Percentiles rank a stretch among this genome's conserved stretches.
phyloP scores from a whole-genome alignment of 2,888 invertebrate genomes.

The Phengaris arion region DNA sequence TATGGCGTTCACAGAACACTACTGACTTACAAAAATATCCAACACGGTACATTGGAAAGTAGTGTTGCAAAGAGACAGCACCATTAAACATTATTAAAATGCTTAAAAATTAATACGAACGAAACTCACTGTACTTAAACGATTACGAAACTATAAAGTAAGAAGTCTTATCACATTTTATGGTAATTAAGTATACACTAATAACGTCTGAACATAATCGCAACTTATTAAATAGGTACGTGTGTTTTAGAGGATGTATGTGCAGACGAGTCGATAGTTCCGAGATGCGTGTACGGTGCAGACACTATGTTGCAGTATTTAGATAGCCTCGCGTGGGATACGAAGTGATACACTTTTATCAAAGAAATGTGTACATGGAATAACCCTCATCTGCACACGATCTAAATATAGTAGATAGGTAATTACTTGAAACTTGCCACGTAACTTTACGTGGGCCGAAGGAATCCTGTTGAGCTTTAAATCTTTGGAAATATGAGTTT shows the following conservation, averaged over 20 bases:
- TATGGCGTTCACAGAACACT: constrained; percentile 26
- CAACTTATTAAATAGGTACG: constrained; percentile 31
- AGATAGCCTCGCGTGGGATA: neutral
- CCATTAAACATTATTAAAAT: constrained; percentile 48
- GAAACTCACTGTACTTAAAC: constrained; percentile 44
- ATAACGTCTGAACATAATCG: constrained; percentile 40
- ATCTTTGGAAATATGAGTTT: constrained; percentile 76
- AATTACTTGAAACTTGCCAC: neutral
- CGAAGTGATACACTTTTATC: neutral
- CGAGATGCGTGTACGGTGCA: neutral
- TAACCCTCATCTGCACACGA: constrained; percentile 1
- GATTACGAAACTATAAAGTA: constrained; percentile 47
- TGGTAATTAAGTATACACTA: constrained; percentile 50
- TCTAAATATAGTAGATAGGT: neutral
- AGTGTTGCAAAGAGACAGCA: constrained; percentile 47
- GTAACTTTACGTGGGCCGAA: constrained; percentile 58
- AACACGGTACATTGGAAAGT: constrained; percentile 36
- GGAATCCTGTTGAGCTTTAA: constrained; percentile 72
- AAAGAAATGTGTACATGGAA: neutral
- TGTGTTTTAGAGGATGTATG: neutral
- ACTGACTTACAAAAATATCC: constrained; percentile 39
- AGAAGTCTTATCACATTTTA: constrained; percentile 58
- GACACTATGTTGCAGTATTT: neutral
- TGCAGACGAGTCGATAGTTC: neutral
- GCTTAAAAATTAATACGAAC: constrained; percentile 45